phyloP scores from a whole-genome alignment of 2,888 invertebrate genomes.

The Congeria kusceri region DNA sequence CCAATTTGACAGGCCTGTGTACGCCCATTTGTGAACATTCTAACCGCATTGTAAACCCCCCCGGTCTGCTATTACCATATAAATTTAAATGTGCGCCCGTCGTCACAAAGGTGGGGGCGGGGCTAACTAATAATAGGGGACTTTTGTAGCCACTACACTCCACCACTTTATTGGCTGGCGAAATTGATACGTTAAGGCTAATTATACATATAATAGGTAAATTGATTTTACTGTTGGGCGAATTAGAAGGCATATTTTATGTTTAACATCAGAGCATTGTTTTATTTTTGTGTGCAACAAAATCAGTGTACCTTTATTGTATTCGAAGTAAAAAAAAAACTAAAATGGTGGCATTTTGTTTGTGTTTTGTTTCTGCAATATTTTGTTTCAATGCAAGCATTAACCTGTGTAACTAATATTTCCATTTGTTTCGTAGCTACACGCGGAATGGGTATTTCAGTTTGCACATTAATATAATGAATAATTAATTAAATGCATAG shows the following conservation, averaged over 20 bases:
- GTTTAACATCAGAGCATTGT: neutral
- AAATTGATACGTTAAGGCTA: conserved; percentile 59
- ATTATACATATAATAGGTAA: conserved; percentile 47
- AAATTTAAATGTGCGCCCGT: conserved; percentile 48
- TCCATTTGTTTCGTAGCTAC: too few relatives aligned
- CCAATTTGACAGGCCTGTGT: conserved; percentile 4
- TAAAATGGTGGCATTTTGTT: neutral
- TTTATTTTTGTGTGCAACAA: neutral
- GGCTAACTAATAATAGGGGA: conserved; percentile 50
- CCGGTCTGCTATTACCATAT: conserved; percentile 33
- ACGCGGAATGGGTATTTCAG: too few relatives aligned
- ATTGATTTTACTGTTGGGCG: conserved; percentile 32
- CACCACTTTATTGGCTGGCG: conserved; percentile 37
- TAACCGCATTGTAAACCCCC: conserved; percentile 36
- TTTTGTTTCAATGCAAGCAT: neutral
- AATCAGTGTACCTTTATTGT: too few relatives aligned
- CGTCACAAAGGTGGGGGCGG: conserved; percentile 51
- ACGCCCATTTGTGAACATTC: conserved; percentile 54
- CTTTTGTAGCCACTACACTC: conserved; percentile 33
- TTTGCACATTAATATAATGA: too few relatives aligned
- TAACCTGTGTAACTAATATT: neutral
- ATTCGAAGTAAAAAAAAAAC: neutral
- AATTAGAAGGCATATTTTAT: neutral
- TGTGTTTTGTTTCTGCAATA: neutral
- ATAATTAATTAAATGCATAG: too few relatives aligned